phyloP scores from a whole-genome alignment of 2,113 vertebrate genomes.

The Trematomus loennbergii region DNA sequence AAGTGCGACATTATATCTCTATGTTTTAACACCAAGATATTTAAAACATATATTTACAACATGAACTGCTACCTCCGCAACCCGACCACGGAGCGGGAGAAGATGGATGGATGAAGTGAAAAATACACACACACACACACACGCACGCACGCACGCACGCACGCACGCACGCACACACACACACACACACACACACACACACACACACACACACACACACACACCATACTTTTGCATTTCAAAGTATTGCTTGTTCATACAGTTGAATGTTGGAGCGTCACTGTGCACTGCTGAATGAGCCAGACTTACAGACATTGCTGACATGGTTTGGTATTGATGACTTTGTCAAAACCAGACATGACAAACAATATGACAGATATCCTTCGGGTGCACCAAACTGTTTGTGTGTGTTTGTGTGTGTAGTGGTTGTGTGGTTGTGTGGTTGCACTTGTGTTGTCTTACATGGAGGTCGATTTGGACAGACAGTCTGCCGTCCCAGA shows the following conservation, averaged over 20 bases:
- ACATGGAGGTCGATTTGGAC: constrained; percentile 24
- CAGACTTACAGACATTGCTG: constrained; percentile 25
- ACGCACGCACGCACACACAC: neutral
- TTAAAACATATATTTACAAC: neutral
- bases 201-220: neutral
- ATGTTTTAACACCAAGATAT: neutral
- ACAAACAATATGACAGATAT: constrained; percentile 39
- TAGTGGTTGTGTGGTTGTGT: neutral
- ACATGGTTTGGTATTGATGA: constrained; percentile 26
- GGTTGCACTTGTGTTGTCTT: constrained; percentile 9
- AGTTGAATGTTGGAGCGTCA: too few relatives aligned
- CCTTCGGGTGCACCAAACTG: constrained; percentile 15
- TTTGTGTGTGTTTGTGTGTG: constrained; percentile 19
- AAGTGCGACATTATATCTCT: neutral
- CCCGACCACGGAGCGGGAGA: too few relatives aligned
- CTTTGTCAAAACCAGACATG: constrained; percentile 47
- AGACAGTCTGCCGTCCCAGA: constrained; percentile 63
- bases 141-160: neutral
- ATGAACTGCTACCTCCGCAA: neutral
- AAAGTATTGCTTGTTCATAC: too few relatives aligned
- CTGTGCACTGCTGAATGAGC: neutral
- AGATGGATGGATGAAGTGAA: too few relatives aligned
- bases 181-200: constrained; percentile 24
- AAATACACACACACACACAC: neutral
- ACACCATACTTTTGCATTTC: too few relatives aligned